Evolutionary conservation across 2,797 vertebrate species (phyloP).

Genomic region (Limosa lapponica): DNA sequence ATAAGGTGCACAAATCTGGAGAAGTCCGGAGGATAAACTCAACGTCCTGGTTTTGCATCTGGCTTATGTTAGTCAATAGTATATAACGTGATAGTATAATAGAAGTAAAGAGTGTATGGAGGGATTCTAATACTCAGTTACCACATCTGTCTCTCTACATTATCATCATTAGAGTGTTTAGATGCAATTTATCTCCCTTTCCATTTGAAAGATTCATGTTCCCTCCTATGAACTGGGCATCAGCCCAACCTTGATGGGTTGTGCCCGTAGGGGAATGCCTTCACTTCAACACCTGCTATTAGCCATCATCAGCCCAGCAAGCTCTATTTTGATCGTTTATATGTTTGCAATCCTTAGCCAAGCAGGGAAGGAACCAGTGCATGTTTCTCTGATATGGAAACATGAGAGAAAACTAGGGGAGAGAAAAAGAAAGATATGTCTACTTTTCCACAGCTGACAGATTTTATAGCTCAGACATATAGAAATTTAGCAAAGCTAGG

Average conservation of each 20-base stretch:
- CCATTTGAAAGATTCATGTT: conserved; percentile 23
- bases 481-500: neutral
- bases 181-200: conserved; percentile 54
- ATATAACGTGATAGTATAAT: neutral
- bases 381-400: neutral
- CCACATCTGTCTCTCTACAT: conserved; percentile 61
- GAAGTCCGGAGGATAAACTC: neutral
- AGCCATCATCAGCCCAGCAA: conserved; percentile 48
- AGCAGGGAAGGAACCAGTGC: neutral
- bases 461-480: neutral
- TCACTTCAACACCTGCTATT: conserved; percentile 35
- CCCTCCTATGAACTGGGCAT: conserved; percentile 26
- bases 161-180: conserved; percentile 62
- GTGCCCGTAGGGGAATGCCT: neutral
- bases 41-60: neutral
- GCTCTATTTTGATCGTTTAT: neutral
- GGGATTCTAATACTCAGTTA: conserved; percentile 4
- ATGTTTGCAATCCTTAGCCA: neutral
- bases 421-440: neutral
- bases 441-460: neutral
- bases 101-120: conserved; percentile 1
- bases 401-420: neutral
- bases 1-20: neutral
- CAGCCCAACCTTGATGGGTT: neutral
- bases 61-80: neutral